Conservation (phyloP, 2,888 invertebrate genomes). For the Sarcophaga subvicina region DNA sequence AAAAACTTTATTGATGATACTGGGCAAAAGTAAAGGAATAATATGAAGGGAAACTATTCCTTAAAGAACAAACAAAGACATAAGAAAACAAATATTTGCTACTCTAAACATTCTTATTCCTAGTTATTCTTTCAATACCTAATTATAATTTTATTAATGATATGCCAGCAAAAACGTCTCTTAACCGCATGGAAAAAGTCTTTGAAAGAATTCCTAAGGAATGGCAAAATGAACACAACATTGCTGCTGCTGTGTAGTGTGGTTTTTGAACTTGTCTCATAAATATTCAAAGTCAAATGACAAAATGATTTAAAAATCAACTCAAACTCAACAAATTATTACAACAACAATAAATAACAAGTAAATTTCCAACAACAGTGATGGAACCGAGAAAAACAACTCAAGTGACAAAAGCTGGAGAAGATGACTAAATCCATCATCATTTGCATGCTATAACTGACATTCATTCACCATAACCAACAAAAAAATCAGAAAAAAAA, state of each 20-base stretch:
- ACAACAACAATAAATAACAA: conserved; percentile 21
- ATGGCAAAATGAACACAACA: not conserved
- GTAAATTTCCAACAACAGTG: not conserved
- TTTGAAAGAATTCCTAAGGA: not conserved
- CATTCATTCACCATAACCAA: conserved; percentile 1
- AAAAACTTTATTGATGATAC: no score
- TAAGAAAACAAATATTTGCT: no score
- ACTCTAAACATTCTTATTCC: no score
- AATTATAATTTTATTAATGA: conserved; percentile 55
- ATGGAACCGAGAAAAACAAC: conserved; percentile 40
- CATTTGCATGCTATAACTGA: conserved; percentile 52
- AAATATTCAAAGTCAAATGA: conserved; percentile 65
- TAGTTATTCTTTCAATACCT: no score
- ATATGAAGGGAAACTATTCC: no score
- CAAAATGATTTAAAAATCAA: conserved; percentile 35
- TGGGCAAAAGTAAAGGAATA: no score
- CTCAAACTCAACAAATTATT: conserved; percentile 50
- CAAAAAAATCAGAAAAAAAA: conserved; percentile 19
- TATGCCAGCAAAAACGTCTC: conserved; percentile 38
- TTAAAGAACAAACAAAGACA: no score
- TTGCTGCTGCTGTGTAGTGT: not conserved
- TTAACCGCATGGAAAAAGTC: not conserved
- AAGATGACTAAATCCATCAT: conserved; percentile 65
- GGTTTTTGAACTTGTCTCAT: conserved; percentile 38
- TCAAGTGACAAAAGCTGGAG: conserved; percentile 22